These are phyloP conservation scores for Hypselothyrea guttata DNA, from an alignment of 2,888 invertebrate species.

Conservation along the genomic window DNA sequence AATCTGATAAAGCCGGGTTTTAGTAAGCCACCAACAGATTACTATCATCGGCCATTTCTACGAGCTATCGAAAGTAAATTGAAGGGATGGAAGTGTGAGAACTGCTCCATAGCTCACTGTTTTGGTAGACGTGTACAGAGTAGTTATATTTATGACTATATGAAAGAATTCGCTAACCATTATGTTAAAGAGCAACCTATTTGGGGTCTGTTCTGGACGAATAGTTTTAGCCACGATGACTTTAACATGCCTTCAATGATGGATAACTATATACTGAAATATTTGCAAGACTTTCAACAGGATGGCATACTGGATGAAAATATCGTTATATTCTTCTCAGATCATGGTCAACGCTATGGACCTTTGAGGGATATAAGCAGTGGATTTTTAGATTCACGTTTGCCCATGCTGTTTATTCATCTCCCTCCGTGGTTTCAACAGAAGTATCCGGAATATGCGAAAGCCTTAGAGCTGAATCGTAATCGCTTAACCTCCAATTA, in stretches of 20 bases:
- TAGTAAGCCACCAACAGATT: constrained; percentile 2
- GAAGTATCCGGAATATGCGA: constrained; percentile 7
- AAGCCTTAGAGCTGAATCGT: constrained; percentile 4
- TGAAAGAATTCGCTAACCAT: constrained; percentile 1
- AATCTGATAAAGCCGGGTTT: background rate
- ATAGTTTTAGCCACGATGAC: constrained; percentile 87
- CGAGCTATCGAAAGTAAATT: background rate
- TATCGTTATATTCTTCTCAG: constrained; percentile 13
- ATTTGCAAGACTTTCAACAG: constrained; percentile 2
- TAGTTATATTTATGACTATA: constrained; percentile 12
- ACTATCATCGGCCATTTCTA: constrained; percentile 6
- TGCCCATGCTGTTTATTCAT: constrained; percentile 16
- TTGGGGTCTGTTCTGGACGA: constrained; percentile 89
- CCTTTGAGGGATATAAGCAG: background rate
- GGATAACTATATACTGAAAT: constrained; percentile 7
- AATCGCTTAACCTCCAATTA: constrained; percentile 17
- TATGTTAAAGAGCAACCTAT: constrained; percentile 81
- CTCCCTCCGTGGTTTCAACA: constrained; percentile 13
- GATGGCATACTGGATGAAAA: constrained; percentile 5
- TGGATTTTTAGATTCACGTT: constrained; percentile 8
- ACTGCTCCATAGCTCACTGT: constrained; percentile 8
- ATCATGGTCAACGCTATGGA: constrained; percentile 16
- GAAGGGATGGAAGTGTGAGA: constrained; percentile 1
- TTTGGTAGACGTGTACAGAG: constrained; percentile 3
- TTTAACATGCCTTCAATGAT: constrained; percentile 83